A percentile compares a stretch with the other conserved stretches of the same genome.
These are phyloP conservation scores for Potorous gilbertii DNA, from an alignment of 2,797 vertebrate genomes.

Conservation along the genomic window DNA sequence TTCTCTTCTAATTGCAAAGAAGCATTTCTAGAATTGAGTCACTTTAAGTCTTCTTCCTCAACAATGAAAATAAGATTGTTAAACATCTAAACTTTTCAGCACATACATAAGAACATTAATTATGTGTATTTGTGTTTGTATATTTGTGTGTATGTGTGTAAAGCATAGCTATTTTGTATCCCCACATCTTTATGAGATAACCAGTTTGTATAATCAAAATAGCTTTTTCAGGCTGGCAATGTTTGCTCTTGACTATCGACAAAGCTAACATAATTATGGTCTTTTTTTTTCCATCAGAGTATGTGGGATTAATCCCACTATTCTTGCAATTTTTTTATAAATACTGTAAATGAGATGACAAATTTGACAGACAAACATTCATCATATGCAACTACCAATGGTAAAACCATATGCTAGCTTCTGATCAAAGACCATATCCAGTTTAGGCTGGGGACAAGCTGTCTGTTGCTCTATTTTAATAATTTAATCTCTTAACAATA, in stretches of 20 bases:
- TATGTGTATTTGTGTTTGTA: neutral
- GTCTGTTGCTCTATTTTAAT: constrained; percentile 12
- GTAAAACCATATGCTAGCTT: constrained; percentile 2
- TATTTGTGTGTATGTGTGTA: neutral
- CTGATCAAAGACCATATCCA: neutral
- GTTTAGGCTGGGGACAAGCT: neutral
- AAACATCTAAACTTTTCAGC: neutral
- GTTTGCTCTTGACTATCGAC: neutral
- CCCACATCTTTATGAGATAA: neutral
- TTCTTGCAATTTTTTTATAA: neutral
- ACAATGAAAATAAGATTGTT: neutral
- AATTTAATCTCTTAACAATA: constrained; percentile 35
- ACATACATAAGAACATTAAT: neutral
- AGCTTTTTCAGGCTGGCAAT: neutral
- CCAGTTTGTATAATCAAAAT: neutral
- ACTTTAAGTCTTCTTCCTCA: neutral
- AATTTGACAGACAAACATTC: neutral
- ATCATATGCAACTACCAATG: neutral
- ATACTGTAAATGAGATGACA: constrained; percentile 3
- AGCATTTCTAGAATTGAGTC: neutral
- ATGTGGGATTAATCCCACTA: neutral
- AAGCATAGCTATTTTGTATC: neutral
- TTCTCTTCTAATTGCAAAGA: neutral
- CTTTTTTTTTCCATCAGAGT: neutral
- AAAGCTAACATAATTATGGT: neutral